These are phyloP conservation scores for Nicator chloris DNA, from an alignment of 2,113 vertebrate genomes.

Conservation along the genomic window DNA sequence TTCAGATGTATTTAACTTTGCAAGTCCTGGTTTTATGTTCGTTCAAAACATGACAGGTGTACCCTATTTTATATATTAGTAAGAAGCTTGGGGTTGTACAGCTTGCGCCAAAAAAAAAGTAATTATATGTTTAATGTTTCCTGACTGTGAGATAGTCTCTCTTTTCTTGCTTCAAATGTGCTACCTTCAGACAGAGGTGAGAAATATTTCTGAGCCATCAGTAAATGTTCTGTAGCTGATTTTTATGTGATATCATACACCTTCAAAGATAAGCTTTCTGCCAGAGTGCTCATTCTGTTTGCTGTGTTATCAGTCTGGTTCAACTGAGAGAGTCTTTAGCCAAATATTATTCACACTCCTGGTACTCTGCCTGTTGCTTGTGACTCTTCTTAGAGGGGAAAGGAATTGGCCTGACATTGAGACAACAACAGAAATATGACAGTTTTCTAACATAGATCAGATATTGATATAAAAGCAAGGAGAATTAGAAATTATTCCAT, in stretches of 20 bases:
- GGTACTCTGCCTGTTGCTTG: neutral
- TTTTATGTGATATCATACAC: neutral
- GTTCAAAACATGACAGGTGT: slow-evolving; percentile 50
- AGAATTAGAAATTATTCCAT: neutral
- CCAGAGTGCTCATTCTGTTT: neutral
- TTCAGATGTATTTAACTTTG: slow-evolving; percentile 60
- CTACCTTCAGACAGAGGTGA: slow-evolving; percentile 62
- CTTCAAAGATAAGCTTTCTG: slow-evolving; percentile 42
- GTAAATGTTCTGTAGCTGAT: slow-evolving; percentile 51
- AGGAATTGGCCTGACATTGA: neutral
- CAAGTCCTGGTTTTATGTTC: slow-evolving; percentile 44
- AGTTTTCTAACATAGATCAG: neutral
- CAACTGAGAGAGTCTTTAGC: neutral
- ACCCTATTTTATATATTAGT: slow-evolving; percentile 16
- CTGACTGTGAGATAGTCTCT: slow-evolving; percentile 44
- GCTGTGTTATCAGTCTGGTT: neutral
- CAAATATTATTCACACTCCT: neutral
- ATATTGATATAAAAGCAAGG: neutral
- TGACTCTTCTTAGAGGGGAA: neutral
- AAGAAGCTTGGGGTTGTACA: slow-evolving; percentile 12
- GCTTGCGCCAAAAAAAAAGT: slow-evolving; percentile 37
- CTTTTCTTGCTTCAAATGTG: slow-evolving; percentile 61
- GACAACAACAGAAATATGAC: neutral
- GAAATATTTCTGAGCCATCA: slow-evolving; percentile 65
- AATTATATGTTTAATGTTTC: slow-evolving; percentile 69